A percentile compares a stretch with the other conserved stretches of the same genome.
phyloP scores from a whole-genome alignment of 2,113 vertebrate species.

The Salminus brasiliensis region DNA sequence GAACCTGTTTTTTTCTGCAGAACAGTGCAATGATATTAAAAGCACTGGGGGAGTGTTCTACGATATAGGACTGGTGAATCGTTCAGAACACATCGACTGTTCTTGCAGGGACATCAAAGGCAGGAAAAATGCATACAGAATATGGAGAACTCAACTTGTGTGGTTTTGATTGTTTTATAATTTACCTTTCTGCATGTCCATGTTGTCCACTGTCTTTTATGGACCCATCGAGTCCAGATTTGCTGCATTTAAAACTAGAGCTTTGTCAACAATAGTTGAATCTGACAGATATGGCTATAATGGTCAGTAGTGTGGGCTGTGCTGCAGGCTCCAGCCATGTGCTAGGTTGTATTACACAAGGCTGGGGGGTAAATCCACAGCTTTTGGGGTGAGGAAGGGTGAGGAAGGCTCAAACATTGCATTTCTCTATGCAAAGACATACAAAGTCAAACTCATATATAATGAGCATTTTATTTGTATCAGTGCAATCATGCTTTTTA shows the following conservation, averaged over 20 bases:
- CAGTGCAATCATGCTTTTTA: background rate
- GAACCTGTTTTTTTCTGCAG: background rate
- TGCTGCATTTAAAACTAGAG: background rate
- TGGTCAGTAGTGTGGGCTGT: slow-evolving; percentile 2
- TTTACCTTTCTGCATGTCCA: too few species aligned
- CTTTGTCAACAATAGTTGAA: background rate
- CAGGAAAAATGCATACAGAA: background rate
- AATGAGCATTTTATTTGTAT: background rate
- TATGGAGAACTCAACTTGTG: too few species aligned
- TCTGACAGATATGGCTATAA: background rate
- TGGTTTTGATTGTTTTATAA: too few species aligned
- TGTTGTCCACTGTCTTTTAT: background rate
- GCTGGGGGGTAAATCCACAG: slow-evolving; percentile 55
- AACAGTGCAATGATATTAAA: slow-evolving; percentile 23
- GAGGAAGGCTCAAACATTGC: slow-evolving; percentile 54
- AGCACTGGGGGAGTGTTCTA: background rate
- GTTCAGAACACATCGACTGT: background rate
- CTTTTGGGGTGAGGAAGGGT: slow-evolving; percentile 61
- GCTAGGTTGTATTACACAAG: slow-evolving; percentile 17
- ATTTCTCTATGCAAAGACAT: background rate
- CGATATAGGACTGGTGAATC: background rate
- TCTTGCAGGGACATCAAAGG: slow-evolving; percentile 1
- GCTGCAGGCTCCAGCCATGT: slow-evolving; percentile 1
- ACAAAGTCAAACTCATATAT: slow-evolving; percentile 13
- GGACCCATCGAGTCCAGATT: background rate